Evolutionary conservation across 1,140 invertebrate genomes (phyloP), one percentile per base, ranked within the genome.

Genomic region (Meloidogyne exigua): DNA sequence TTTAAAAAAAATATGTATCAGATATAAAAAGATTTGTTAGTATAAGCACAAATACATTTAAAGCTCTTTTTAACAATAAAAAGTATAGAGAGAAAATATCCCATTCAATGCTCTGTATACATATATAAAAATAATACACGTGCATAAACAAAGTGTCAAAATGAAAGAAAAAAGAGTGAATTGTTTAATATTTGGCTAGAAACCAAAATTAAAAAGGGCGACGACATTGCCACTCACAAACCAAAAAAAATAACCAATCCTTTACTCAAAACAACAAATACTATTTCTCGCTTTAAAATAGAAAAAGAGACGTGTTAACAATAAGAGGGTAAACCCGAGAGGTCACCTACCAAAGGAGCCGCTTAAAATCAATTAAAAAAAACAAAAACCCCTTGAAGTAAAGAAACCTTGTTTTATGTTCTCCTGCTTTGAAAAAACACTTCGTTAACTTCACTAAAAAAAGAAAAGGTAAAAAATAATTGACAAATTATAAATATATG

Each of bases 291-390:
- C 10, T 42, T 49, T 18, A 49, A 15, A 15, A 42, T 1, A 42
- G 15, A 49, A 18, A 49, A 49, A 49, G n/a, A 18, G 44, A 15
- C 15, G 13, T 18, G 15, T 18, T 15, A 49, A 18, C 7, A 32
- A 32, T 2, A 32, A 39, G 4, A 39, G 4, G 36, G 36, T 4
- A 10, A 39, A 39, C 36, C 36, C 36, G 10, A 10, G 10, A 65
- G 9, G 62, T 62, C 32, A 26, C 39, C 28, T 3, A 32, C 2
- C 7, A 3, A 42, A 49, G 32, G 23, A n/a, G 57, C 13, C 25
- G 68, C 15, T 9, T 42, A 21, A 71, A 71, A 26, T 36, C 25
- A 49, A 71, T 39, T 71, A 71, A 25, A 36, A 49, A 26, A 23
- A 15, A 28, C 2, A 63, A 23, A 62, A 71, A 39, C 9, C 15